Evolutionary conservation across 2,113 vertebrate genomes (phyloP).

Genomic region (Lepisosteus oculatus): DNA sequence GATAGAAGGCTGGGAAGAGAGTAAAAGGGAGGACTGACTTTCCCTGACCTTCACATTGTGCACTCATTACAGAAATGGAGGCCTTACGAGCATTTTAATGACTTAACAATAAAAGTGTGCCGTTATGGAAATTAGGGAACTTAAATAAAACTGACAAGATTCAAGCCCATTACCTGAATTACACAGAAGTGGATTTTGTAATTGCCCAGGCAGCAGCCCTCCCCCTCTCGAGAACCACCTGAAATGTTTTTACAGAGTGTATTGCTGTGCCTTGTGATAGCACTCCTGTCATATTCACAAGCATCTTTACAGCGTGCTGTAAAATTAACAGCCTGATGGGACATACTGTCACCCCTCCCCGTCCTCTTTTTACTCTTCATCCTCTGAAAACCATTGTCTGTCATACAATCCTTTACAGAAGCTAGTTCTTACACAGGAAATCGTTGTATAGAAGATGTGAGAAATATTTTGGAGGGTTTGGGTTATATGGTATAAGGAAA

Average conservation of each 20-base stretch:
- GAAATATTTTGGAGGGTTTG: too few species aligned
- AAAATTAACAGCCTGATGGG: neutral
- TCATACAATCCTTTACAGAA: neutral
- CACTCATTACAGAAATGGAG: slow-evolving; percentile 8
- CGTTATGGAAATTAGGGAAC: slow-evolving; percentile 15
- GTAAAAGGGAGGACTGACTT: neutral
- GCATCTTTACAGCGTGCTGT: neutral
- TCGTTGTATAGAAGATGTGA: too few species aligned
- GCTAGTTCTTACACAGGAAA: neutral
- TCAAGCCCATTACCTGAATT: slow-evolving; percentile 13
- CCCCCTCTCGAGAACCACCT: neutral
- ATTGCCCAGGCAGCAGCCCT: too few species aligned
- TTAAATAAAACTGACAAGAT: slow-evolving; percentile 18
- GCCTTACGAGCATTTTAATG: slow-evolving; percentile 23
- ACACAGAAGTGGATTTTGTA: slow-evolving; percentile 2
- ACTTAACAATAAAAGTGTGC: slow-evolving; percentile 14
- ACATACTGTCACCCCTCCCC: neutral
- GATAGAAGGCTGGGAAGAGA: neutral
- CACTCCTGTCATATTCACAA: neutral
- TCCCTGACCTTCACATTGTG: slow-evolving; percentile 15
- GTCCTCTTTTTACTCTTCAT: neutral
- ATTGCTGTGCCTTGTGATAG: neutral
- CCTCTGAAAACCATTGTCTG: too few species aligned
- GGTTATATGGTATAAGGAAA: too few species aligned
- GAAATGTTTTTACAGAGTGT: neutral